These are phyloP conservation scores for Microtus obscurus DNA, from an alignment of 2,797 vertebrate species.

Conservation along the genomic window DNA sequence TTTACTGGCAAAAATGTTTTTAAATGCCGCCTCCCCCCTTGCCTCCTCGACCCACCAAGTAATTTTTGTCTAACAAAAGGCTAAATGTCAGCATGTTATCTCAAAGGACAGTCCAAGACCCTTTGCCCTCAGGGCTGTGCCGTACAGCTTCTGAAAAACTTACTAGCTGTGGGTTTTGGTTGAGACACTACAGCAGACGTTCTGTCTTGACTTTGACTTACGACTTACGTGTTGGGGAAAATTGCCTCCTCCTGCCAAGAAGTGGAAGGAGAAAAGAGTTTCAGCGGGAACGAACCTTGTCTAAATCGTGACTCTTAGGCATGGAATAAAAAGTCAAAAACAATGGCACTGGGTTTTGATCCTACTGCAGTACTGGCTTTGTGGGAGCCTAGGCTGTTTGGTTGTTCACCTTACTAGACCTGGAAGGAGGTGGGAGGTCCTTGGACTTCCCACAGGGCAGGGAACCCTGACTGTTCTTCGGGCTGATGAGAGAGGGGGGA, in stretches of 20 bases:
- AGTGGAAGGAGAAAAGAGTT: neutral
- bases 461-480: too few relatives aligned
- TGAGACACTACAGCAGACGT: neutral
- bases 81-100: slow-evolving; percentile 62
- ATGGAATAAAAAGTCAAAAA: neutral
- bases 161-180: neutral
- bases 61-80: slow-evolving; percentile 65
- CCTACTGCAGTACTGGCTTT: too few relatives aligned
- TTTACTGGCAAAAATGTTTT: slow-evolving; percentile 73
- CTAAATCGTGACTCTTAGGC: neutral
- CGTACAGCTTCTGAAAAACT: neutral
- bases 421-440: too few relatives aligned
- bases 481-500: too few relatives aligned
- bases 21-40: neutral
- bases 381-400: too few relatives aligned
- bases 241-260: slow-evolving; percentile 20
- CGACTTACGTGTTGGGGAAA: neutral
- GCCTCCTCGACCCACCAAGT: neutral
- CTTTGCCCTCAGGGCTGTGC: neutral
- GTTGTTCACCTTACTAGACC: too few relatives aligned
- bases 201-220: neutral
- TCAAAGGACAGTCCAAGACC: slow-evolving; percentile 41
- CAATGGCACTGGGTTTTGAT: too few relatives aligned
- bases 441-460: too few relatives aligned
- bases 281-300: neutral